phyloP scores from a whole-genome alignment of 23 tunicate species.

The Oikopleura vanhoeffeni region DNA sequence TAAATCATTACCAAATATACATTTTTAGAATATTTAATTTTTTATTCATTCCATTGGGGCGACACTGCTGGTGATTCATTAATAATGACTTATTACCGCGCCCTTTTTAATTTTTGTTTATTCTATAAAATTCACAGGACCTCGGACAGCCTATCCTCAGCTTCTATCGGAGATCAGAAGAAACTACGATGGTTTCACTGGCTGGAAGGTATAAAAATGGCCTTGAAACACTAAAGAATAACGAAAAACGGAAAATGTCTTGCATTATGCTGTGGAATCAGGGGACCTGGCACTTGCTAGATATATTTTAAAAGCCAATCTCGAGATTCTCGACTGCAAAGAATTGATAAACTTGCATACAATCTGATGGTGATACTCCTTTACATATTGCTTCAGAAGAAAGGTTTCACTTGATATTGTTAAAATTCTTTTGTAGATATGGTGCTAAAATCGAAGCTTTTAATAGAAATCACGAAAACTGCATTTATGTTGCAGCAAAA shows the following conservation, averaged over 20 bases:
- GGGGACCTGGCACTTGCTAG: conserved; percentile 33
- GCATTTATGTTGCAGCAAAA: conserved; percentile 50
- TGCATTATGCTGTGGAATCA: conserved; percentile 18
- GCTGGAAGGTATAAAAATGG: neutral
- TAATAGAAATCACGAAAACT: conserved; percentile 44
- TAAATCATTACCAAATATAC: too few species aligned
- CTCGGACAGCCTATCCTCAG: too few species aligned
- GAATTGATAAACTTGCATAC: conserved; percentile 21
- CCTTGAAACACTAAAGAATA: neutral
- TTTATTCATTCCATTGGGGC: too few species aligned
- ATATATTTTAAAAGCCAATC: conserved; percentile 39
- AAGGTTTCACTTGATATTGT: conserved; percentile 24
- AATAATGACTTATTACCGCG: too few species aligned
- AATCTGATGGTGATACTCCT: conserved; percentile 39
- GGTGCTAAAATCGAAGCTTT: conserved; percentile 37
- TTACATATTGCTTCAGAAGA: conserved; percentile 57
- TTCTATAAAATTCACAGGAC: too few species aligned
- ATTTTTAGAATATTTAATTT: too few species aligned
- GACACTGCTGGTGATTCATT: too few species aligned
- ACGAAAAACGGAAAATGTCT: neutral
- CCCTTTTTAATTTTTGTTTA: too few species aligned
- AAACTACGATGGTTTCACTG: neutral
- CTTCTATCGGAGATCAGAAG: too few species aligned
- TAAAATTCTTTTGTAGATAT: neutral
- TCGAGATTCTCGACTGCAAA: too few species aligned